Base-by-base conservation (phyloP, 2,888 invertebrate genomes). In the Erebia epiphron region DNA sequence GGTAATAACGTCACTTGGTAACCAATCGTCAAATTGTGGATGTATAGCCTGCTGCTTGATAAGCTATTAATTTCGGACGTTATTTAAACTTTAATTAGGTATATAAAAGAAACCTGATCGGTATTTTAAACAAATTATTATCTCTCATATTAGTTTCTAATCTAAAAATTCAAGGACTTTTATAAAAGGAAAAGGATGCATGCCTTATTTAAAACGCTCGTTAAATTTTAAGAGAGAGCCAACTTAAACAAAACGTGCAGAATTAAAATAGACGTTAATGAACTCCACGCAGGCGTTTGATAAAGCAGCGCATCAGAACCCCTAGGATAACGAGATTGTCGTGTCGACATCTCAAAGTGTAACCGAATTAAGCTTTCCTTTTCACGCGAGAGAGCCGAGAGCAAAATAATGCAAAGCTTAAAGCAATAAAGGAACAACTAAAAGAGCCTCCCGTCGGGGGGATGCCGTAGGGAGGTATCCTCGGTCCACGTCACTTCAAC, bases 291-390 rank as follows among this genome's bases (percentile, higher is more conserved):
- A 87, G 90, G 89, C 89, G 86, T 91, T 91, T 91, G 91, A 92
- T 87, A 87, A 92, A 85, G 88, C 89, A 86, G 88, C 86, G 83
- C 86, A 81, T 80, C 81, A 83, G 83, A 83, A 84, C 82, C 85
- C 87, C 80, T 63, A 80, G 85, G 85, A 85, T 92, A 93, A 93
- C 91, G 91, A 90, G 88, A 91, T 92, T 91, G 89, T 88, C 88
- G 86, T 86, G 88, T 84, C 90, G 91, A 88, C 91, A 89, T 93
- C 92, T 93, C 92, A 90, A 92, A 92, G 91, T 89, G 89, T 91
- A 93, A 92, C 90, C 82, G 85, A 92, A 92, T 92, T 92, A 92
- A 90, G 88, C 87, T 88, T 88, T 90, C 90, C 91, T 90, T 89
- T 91, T 89, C 89, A 89, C 88, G 82, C 80, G 82, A 83, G 83